Base-by-base conservation (phyloP, 2,888 invertebrate species). In the Rotaria macrura region DNA sequence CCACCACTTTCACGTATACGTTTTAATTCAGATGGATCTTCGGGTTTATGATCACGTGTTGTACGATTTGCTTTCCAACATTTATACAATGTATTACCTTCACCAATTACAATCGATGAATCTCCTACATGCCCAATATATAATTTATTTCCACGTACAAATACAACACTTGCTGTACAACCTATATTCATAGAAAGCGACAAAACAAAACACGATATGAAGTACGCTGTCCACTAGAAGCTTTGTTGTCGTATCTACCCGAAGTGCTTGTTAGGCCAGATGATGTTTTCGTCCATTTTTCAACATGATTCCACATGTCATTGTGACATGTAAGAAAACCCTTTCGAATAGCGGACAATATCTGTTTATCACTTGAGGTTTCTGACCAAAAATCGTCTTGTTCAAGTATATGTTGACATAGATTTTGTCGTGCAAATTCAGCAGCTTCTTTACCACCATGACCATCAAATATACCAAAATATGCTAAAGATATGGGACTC, bases 111-210 rank as follows among this genome's bases (percentile, higher is more conserved):
- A 89, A 99, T 96, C 47, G 95, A 96, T 0, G 97, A 97, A 92
- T 98, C 98, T n/a, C 98, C 98, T 3, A 98, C 97, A 92, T 98
- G 98, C 3, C 97, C 98, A 87, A 96, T 94, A 89, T 97, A 98
- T 88, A 98, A 94, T 87, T 93, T 97, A 57, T 95, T 95, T 88
- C 94, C 93, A 87, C 96, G 93, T 89, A 99, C 95, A 90, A 98
- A 96, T 9, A 96, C 96, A 86, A 97, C 94, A 89, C 96, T 97
- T 49, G 97, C 97, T 10, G 98, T 98, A 2, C 79, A 79, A 25
- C 79, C 79, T 79, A 65, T 65, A 7, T 29, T 4, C n/a, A n/a
- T n/a, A n/a, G n/a, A n/a, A n/a, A n/a, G n/a, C n/a, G n/a, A n/a
- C n/a, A n/a, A n/a, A n/a, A n/a, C n/a, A n/a, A n/a, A n/a, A n/a